These are phyloP conservation scores for Hartigia nigra DNA, from an alignment of 2,888 invertebrate species.

Conservation along the genomic window DNA sequence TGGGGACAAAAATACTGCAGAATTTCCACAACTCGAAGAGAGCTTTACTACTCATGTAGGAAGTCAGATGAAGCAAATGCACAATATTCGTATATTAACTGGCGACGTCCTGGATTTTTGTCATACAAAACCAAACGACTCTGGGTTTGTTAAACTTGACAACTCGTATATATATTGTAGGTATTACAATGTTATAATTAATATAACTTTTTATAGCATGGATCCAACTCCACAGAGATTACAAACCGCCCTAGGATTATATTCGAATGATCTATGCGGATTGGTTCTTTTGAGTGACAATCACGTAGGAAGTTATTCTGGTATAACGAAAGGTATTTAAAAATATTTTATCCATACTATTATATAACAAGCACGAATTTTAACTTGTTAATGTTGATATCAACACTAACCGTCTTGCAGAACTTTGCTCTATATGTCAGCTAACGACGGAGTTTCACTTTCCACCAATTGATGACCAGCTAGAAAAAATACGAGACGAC, in stretches of 20 bases:
- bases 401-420: constrained; percentile 61
- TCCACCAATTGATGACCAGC: constrained; percentile 84
- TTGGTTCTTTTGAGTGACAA: constrained; percentile 84
- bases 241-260: constrained; percentile 93
- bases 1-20: constrained; percentile 53
- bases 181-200: neutral
- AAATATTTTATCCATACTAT: neutral
- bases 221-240: constrained; percentile 82
- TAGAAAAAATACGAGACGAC: constrained; percentile 76
- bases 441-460: constrained; percentile 96
- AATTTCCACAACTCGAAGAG: constrained; percentile 78
- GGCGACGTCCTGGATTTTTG: constrained; percentile 87
- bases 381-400: neutral
- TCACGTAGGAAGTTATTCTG: constrained; percentile 72
- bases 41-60: constrained; percentile 98
- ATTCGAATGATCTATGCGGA: constrained; percentile 91
- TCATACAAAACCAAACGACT: constrained; percentile 68
- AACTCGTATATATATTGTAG: neutral
- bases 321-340: constrained; percentile 71
- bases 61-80: constrained; percentile 98
- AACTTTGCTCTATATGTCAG: constrained; percentile 78
- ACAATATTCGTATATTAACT: constrained; percentile 93
- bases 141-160: constrained; percentile 43
- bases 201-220: constrained; percentile 56
- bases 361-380: neutral